These are phyloP conservation scores for Tachysurus fulvidraco DNA, from an alignment of 2,113 vertebrate genomes.

Conservation along the genomic window DNA sequence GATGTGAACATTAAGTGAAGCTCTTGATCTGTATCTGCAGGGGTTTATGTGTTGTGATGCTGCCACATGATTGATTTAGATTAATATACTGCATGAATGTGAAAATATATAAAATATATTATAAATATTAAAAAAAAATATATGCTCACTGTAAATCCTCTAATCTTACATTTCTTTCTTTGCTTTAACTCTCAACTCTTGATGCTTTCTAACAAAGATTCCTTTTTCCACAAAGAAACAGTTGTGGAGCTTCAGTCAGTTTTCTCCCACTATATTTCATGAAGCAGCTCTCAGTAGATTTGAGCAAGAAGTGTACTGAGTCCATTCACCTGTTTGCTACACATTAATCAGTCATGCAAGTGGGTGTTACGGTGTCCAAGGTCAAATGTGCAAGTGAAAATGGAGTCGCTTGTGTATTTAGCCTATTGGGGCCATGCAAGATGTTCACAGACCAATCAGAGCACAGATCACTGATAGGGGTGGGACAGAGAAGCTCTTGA, in stretches of 20 bases:
- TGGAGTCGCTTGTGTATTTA: background rate
- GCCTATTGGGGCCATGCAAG: slow-evolving; percentile 42
- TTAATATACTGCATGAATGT: background rate
- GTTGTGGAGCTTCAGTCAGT: background rate
- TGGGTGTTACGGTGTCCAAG: slow-evolving; percentile 38
- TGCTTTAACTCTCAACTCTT: background rate
- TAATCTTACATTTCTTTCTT: background rate
- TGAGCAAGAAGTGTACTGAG: background rate
- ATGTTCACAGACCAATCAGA: slow-evolving; percentile 50
- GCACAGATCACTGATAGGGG: background rate
- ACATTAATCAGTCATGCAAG: background rate
- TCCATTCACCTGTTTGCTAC: background rate
- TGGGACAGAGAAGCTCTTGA: background rate
- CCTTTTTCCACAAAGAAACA: background rate
- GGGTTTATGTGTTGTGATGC: background rate
- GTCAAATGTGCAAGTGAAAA: slow-evolving; percentile 46
- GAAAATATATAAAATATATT: background rate
- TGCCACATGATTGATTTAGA: background rate
- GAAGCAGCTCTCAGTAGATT: background rate
- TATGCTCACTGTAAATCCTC: background rate
- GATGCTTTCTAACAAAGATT: background rate
- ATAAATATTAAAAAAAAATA: background rate
- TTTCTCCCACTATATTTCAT: background rate
- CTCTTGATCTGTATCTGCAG: background rate
- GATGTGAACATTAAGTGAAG: background rate